Percentiles rank a stretch among this genome's conserved stretches.
Evolutionary conservation across 2,113 vertebrate species (phyloP).

Genomic region (Furnarius figulus): DNA sequence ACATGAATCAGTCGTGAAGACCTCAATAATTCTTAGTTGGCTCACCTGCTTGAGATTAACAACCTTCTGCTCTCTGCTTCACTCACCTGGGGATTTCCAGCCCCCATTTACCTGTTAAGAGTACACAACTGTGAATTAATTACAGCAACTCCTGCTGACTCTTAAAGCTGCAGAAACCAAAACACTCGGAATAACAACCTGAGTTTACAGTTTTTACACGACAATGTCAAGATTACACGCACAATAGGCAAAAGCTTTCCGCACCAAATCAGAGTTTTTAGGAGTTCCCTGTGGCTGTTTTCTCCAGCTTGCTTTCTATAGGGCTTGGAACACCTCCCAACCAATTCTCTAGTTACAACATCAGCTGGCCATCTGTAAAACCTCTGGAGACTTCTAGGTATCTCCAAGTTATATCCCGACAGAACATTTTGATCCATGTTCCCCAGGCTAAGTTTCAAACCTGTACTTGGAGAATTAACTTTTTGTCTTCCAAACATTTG

Average conservation of each 20-base stretch:
- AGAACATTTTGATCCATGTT: neutral
- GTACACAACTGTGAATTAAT: neutral
- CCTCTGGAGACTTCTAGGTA: neutral
- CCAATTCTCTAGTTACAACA: neutral
- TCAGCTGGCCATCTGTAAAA: neutral
- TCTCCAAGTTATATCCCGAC: neutral
- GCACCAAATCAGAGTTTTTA: neutral
- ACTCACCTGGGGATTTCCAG: neutral
- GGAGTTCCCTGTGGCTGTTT: neutral
- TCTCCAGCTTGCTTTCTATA: neutral
- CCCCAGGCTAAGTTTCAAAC: neutral
- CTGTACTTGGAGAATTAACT: neutral
- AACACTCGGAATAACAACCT: neutral
- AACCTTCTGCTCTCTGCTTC: neutral
- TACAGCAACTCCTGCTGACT: neutral
- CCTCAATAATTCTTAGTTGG: neutral
- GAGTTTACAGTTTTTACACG: neutral
- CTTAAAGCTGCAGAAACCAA: neutral
- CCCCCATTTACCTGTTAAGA: fast-evolving
- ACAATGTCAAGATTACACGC: neutral
- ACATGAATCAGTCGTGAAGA: neutral
- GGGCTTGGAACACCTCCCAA: neutral
- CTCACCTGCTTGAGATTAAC: neutral
- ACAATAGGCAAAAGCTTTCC: neutral
- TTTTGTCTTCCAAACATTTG: neutral